Evolutionary conservation across 2,113 vertebrate species (phyloP).

Genomic region (Myanophis thanlyinensis): DNA sequence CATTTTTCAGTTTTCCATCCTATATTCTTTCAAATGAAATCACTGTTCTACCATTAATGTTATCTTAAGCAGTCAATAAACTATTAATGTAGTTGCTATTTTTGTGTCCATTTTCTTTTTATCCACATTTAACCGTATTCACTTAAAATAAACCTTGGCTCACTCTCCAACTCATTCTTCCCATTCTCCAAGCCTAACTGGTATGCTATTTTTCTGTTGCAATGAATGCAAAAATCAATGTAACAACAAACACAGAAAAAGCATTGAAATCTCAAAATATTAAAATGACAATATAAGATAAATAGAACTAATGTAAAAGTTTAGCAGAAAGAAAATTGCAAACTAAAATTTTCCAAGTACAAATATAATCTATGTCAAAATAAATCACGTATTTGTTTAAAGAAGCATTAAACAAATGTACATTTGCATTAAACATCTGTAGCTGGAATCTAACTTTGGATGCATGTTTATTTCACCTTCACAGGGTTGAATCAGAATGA

Average conservation of each 20-base stretch:
- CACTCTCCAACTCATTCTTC: neutral
- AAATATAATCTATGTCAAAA: conserved; percentile 12
- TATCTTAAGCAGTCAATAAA: neutral
- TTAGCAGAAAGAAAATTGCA: neutral
- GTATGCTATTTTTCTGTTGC: neutral
- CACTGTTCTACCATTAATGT: neutral
- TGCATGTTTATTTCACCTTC: neutral
- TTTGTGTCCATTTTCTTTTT: neutral
- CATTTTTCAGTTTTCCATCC: neutral
- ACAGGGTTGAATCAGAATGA: neutral
- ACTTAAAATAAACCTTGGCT: neutral
- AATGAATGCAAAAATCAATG: neutral
- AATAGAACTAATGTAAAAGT: neutral
- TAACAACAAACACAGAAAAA: neutral
- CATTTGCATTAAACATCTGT: conserved; percentile 4
- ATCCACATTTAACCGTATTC: neutral
- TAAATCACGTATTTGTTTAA: conserved; percentile 9
- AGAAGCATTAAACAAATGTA: neutral
- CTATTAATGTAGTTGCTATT: neutral
- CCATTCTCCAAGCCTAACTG: neutral
- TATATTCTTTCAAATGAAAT: neutral
- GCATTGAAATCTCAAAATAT: neutral
- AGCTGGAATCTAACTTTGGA: neutral
- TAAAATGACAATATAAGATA: neutral
- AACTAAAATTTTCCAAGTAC: neutral